Conservation (phyloP, 2,113 vertebrate genomes). For the Apteryx mantelli region DNA sequence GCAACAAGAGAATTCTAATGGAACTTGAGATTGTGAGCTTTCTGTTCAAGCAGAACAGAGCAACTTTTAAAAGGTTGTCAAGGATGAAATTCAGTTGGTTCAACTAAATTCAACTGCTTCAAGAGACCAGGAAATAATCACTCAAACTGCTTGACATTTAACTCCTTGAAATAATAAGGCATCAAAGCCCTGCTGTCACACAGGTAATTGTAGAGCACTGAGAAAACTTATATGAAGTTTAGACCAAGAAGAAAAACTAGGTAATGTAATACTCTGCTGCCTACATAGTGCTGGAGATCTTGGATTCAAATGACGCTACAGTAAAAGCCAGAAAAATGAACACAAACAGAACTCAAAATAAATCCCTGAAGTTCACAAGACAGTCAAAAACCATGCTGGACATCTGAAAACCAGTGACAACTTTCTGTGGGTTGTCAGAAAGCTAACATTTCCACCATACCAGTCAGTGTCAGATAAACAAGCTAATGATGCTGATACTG, state of each 20-base stretch:
- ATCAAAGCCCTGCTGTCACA: constrained; percentile 4
- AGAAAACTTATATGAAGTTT: background rate
- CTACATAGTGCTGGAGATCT: background rate
- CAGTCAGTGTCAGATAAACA: background rate
- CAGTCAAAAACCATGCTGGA: background rate
- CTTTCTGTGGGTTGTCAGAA: background rate
- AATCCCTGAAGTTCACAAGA: background rate
- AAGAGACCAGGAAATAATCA: constrained; percentile 26
- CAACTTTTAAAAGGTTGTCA: constrained; percentile 26
- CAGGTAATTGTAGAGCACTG: background rate
- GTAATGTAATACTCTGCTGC: background rate
- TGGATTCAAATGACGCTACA: background rate
- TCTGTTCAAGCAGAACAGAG: constrained; percentile 32
- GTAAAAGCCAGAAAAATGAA: background rate
- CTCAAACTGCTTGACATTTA: constrained; percentile 31
- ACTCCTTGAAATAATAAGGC: constrained; percentile 5
- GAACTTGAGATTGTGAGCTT: constrained; percentile 1
- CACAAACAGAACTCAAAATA: background rate
- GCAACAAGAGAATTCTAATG: constrained; percentile 18
- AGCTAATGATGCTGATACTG: background rate
- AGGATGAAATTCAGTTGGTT: constrained; percentile 11
- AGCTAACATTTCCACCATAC: background rate
- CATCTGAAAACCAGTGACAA: background rate
- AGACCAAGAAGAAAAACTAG: background rate
- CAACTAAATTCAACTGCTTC: background rate